These are phyloP conservation scores for Lasioglossum leucozonium DNA, from an alignment of 2,888 invertebrate genomes.

Conservation along the genomic window DNA sequence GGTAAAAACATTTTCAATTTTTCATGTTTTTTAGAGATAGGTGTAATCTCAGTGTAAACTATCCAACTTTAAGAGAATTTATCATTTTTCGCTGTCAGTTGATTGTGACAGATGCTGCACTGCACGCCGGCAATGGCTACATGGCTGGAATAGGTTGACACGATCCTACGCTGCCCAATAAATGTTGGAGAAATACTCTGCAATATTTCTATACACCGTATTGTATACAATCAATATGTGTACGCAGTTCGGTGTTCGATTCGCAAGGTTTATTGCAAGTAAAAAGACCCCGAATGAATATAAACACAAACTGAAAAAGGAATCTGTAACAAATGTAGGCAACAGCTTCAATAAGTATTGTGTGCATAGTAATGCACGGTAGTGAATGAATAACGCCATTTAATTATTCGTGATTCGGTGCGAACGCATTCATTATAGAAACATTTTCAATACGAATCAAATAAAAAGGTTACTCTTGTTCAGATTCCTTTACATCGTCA, in stretches of 20 bases:
- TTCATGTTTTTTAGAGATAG: slow-evolving; percentile 1
- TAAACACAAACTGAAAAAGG: not conserved
- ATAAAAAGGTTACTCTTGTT: not conserved
- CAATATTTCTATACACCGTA: not conserved
- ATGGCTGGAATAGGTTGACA: not conserved
- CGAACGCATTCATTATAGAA: not conserved
- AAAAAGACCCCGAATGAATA: not conserved
- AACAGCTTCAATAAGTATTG: not conserved
- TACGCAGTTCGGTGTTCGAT: not conserved
- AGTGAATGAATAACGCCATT: not conserved
- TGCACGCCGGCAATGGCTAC: not conserved
- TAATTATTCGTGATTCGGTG: not conserved
- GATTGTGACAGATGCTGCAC: slow-evolving; percentile 7
- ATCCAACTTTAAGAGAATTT: slow-evolving; percentile 8
- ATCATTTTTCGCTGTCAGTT: not conserved
- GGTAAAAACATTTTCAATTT: not conserved
- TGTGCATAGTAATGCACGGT: not conserved
- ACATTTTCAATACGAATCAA: not conserved
- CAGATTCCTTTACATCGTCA: too few species aligned
- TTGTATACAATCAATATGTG: not conserved
- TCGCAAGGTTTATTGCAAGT: not conserved
- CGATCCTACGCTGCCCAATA: not conserved
- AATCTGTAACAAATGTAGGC: not conserved
- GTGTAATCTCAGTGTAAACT: not conserved
- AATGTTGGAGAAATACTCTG: not conserved